phyloP scores from a whole-genome alignment of 2,888 invertebrate species.

The Shargacucullia verbasci region DNA sequence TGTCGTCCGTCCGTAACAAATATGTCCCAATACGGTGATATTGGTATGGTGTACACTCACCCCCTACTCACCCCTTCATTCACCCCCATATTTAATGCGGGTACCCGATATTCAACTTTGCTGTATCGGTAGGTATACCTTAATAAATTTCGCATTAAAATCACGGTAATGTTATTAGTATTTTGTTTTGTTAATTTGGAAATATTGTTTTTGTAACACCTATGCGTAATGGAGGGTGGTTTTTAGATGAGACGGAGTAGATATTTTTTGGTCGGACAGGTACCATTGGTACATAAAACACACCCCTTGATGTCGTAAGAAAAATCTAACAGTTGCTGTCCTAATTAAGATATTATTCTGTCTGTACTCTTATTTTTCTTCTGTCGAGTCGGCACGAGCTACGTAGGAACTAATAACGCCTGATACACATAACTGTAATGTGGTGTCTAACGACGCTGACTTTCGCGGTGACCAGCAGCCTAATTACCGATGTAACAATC shows the following conservation, averaged over 20 bases:
- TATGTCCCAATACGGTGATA: slow-evolving; percentile 59
- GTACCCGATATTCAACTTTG: slow-evolving; percentile 56
- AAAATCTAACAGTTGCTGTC: too few species aligned
- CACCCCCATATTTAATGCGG: slow-evolving; percentile 49
- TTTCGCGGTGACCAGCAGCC: too few species aligned
- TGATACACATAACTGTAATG: too few species aligned
- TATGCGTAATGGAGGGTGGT: slow-evolving; percentile 7
- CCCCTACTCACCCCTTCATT: slow-evolving; percentile 19
- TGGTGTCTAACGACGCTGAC: too few species aligned
- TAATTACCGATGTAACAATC: too few species aligned
- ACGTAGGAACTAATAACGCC: too few species aligned
- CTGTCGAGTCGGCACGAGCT: too few species aligned
- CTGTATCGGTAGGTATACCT: slow-evolving; percentile 51
- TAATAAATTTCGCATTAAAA: slow-evolving; percentile 58
- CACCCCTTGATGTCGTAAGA: too few species aligned
- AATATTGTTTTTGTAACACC: slow-evolving; percentile 41
- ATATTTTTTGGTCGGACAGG: not conserved
- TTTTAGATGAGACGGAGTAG: not conserved
- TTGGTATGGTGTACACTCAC: slow-evolving; percentile 45
- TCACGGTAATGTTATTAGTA: slow-evolving; percentile 48
- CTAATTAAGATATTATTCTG: too few species aligned
- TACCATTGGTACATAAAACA: too few species aligned
- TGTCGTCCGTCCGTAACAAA: slow-evolving; percentile 59
- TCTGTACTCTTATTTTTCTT: too few species aligned
- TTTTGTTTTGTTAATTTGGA: slow-evolving; percentile 53